Evolutionary conservation across 2,888 invertebrate species (phyloP).

Genomic region (Epinotia ramella): DNA sequence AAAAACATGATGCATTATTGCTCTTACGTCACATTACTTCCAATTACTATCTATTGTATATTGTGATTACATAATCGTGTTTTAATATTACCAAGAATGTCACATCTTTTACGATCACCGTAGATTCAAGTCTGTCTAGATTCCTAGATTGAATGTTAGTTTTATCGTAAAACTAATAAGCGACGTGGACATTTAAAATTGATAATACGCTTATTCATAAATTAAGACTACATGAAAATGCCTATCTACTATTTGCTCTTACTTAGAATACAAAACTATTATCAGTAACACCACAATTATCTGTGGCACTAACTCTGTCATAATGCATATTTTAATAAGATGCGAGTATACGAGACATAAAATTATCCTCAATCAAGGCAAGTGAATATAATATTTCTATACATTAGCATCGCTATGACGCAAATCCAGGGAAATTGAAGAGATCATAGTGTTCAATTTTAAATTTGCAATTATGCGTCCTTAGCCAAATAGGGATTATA

Average conservation of each 20-base stretch:
- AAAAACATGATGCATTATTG: slow-evolving; percentile 6
- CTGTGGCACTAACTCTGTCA: slow-evolving; percentile 42
- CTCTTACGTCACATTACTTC: slow-evolving; percentile 15
- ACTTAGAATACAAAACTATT: slow-evolving; percentile 59
- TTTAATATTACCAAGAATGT: slow-evolving; percentile 34
- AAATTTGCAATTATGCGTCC: slow-evolving; percentile 19
- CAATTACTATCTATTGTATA: slow-evolving; percentile 12
- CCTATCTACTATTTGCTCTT: slow-evolving; percentile 56
- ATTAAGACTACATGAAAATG: slow-evolving; percentile 60
- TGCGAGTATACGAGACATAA: slow-evolving; percentile 70
- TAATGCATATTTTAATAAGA: slow-evolving; percentile 59
- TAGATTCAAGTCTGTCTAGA: slow-evolving; percentile 54
- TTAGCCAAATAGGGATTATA: slow-evolving; percentile 22
- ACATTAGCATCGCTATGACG: slow-evolving; percentile 55
- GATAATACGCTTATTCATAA: slow-evolving; percentile 60
- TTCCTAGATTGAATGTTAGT: slow-evolving; percentile 53
- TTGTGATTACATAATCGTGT: slow-evolving; percentile 9
- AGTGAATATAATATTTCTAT: slow-evolving; percentile 53
- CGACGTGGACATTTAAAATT: slow-evolving; percentile 59
- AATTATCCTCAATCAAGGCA: slow-evolving; percentile 76
- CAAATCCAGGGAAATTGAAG: slow-evolving; percentile 52
- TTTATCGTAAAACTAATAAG: slow-evolving; percentile 57
- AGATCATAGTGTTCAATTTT: slow-evolving; percentile 51
- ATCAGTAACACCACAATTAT: slow-evolving; percentile 44
- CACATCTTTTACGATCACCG: slow-evolving; percentile 55